These are phyloP conservation scores for Stenotaenia linearis DNA, from an alignment of 2,888 invertebrate species.

Conservation along the genomic window DNA sequence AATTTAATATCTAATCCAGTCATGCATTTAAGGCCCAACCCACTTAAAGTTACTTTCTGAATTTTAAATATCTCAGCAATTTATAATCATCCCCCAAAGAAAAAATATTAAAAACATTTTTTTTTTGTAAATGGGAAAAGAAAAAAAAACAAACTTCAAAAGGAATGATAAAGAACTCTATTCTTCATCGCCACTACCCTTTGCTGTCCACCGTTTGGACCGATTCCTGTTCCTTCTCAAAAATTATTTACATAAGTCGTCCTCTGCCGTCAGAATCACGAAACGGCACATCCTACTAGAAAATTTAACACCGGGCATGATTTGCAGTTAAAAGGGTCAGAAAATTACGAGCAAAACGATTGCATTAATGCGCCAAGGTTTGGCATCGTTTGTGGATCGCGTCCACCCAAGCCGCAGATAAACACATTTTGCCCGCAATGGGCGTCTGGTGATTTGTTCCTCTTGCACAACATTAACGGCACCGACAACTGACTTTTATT, in stretches of 20 bases:
- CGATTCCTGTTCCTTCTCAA: neutral
- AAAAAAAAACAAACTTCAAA: neutral
- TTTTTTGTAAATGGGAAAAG: no score
- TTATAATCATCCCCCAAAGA: neutral
- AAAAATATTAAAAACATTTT: neutral
- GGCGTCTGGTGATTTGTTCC: conserved; percentile 17
- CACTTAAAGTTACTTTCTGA: conserved; percentile 1
- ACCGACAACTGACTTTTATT: conserved; percentile 16
- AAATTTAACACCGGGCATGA: neutral
- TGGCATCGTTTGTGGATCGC: neutral
- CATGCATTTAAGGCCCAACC: conserved; percentile 10
- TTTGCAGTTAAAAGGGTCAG: conserved; percentile 20
- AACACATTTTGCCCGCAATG: conserved; percentile 24
- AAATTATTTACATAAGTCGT: conserved; percentile 12
- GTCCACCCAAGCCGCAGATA: conserved; percentile 22
- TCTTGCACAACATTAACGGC: conserved; percentile 20
- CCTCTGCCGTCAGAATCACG: conserved; percentile 8
- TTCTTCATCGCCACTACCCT: neutral
- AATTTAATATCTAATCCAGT: conserved; percentile 24
- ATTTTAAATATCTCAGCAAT: conserved; percentile 4
- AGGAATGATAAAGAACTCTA: neutral
- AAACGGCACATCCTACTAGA: neutral
- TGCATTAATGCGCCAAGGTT: conserved; percentile 15
- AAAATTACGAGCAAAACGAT: conserved; percentile 21
- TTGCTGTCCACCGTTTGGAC: neutral